Evolutionary conservation across 2,113 vertebrate species (phyloP).

Genomic region (Vanacampus margaritifer): DNA sequence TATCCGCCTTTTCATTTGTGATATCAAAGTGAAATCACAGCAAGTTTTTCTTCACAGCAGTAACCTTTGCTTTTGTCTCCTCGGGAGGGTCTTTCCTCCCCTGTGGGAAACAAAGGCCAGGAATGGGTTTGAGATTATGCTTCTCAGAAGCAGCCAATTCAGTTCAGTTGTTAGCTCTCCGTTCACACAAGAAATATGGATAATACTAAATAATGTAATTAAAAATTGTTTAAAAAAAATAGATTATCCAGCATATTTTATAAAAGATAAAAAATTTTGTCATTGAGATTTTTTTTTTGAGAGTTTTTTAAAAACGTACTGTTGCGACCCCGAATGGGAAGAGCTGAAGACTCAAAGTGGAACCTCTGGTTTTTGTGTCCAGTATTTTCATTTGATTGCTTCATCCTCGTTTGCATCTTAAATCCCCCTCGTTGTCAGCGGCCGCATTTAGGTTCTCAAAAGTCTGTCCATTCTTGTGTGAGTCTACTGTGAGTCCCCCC

Average conservation of each 20-base stretch:
- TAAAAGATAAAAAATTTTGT: no score
- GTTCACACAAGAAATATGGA: no score
- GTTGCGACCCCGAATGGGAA: not conserved
- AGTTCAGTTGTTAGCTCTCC: not conserved
- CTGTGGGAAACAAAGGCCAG: constrained; percentile 33
- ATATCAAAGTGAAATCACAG: constrained; percentile 60
- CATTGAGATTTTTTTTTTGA: no score
- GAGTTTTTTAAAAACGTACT: not conserved
- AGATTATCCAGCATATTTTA: no score
- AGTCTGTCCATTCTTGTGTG: no score
- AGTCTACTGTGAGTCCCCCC: no score
- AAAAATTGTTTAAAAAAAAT: no score
- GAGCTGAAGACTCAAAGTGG: not conserved
- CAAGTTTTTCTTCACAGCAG: constrained; percentile 43
- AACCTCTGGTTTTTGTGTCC: not conserved
- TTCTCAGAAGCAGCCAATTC: constrained; percentile 10
- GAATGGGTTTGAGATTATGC: constrained; percentile 16
- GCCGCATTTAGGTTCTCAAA: no score
- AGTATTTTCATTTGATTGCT: not conserved
- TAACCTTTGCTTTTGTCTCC: constrained; percentile 54
- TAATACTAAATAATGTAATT: no score
- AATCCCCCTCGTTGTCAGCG: not conserved
- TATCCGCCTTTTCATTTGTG: constrained; percentile 58
- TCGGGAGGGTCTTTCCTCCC: constrained; percentile 17
- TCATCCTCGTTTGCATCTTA: not conserved